These are phyloP conservation scores for Parthenolecanium corni DNA, from an alignment of 2,888 invertebrate genomes.

Conservation along the genomic window DNA sequence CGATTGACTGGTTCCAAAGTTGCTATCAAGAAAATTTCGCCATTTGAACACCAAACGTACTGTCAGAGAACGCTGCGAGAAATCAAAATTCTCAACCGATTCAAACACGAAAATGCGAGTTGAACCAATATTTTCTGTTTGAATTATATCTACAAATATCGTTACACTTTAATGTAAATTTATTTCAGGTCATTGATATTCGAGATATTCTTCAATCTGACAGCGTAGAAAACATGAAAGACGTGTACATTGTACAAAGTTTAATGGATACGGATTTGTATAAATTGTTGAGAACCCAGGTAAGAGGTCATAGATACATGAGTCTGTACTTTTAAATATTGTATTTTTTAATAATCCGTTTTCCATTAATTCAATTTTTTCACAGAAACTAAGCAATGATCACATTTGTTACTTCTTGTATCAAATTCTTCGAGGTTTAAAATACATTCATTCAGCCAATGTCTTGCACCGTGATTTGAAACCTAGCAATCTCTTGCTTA, in stretches of 20 bases:
- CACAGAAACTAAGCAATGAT: conserved; percentile 94
- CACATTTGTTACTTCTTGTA: conserved; percentile 99
- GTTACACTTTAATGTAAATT: no score
- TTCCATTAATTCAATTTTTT: no score
- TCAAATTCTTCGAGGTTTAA: conserved; percentile 94
- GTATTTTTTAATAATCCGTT: no score
- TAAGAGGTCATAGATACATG: no score
- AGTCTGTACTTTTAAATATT: no score
- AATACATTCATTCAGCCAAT: conserved; percentile 99
- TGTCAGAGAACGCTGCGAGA: conserved; percentile 97
- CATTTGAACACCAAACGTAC: conserved; percentile 99
- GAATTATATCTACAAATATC: no score
- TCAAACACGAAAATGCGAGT: conserved; percentile 99
- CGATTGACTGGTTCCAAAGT: conserved; percentile 86
- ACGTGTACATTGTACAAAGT: conserved; percentile 99
- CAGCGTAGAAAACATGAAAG: conserved; percentile 95
- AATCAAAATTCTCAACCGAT: conserved; percentile 97
- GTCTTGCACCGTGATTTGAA: conserved; percentile 97
- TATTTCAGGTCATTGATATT: conserved; percentile 99
- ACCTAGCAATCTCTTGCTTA: conserved; percentile 94
- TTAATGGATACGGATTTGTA: conserved; percentile 99
- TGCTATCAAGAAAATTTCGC: conserved; percentile 99
- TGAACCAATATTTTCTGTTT: no score
- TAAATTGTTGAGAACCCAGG: conserved; percentile 98
- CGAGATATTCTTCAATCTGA: conserved; percentile 93